Evolutionary conservation across 2,113 vertebrate species (phyloP).

Genomic region (Nematolebias whitei): DNA sequence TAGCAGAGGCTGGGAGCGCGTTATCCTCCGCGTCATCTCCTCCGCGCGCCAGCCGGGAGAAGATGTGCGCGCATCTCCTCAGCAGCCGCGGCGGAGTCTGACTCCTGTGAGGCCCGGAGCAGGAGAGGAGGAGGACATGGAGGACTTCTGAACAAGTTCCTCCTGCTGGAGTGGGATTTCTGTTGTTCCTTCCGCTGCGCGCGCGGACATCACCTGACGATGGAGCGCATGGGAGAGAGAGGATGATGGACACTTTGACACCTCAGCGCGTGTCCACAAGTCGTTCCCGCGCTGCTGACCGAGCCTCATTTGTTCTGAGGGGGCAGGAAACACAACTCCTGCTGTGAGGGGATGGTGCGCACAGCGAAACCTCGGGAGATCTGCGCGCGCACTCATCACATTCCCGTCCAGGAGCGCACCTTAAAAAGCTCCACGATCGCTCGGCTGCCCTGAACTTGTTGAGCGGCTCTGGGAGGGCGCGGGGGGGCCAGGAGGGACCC

Average conservation of each 20-base stretch:
- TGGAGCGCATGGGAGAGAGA: slow-evolving; percentile 55
- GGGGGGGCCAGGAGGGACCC: slow-evolving; percentile 1
- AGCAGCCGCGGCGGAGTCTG: slow-evolving; percentile 68
- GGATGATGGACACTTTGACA: slow-evolving; percentile 73
- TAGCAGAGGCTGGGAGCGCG: slow-evolving; percentile 73
- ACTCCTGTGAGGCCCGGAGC: slow-evolving; percentile 45
- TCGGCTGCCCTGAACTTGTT: slow-evolving; percentile 79
- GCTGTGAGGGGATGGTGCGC: slow-evolving; percentile 66
- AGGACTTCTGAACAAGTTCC: slow-evolving; percentile 52
- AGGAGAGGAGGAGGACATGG: slow-evolving; percentile 12
- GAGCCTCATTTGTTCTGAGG: slow-evolving; percentile 73
- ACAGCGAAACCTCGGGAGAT: slow-evolving; percentile 66
- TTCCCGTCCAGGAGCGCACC: slow-evolving; percentile 58
- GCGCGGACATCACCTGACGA: slow-evolving; percentile 30
- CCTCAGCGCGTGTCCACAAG: slow-evolving; percentile 51
- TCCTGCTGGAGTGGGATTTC: slow-evolving; percentile 17
- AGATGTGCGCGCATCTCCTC: slow-evolving; percentile 58
- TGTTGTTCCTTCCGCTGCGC: no score
- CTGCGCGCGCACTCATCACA: slow-evolving; percentile 72
- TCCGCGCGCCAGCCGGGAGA: slow-evolving; percentile 56
- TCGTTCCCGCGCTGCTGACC: slow-evolving; percentile 65
- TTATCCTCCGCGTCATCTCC: slow-evolving; percentile 72
- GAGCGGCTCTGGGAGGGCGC: slow-evolving; percentile 52
- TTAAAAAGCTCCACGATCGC: slow-evolving; percentile 74
- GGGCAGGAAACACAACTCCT: slow-evolving; percentile 56